Percentiles rank a stretch among this genome's conserved stretches.
Conservation (phyloP, 92 coral and sea anemone species). For the Plumapathes pennacea region DNA sequence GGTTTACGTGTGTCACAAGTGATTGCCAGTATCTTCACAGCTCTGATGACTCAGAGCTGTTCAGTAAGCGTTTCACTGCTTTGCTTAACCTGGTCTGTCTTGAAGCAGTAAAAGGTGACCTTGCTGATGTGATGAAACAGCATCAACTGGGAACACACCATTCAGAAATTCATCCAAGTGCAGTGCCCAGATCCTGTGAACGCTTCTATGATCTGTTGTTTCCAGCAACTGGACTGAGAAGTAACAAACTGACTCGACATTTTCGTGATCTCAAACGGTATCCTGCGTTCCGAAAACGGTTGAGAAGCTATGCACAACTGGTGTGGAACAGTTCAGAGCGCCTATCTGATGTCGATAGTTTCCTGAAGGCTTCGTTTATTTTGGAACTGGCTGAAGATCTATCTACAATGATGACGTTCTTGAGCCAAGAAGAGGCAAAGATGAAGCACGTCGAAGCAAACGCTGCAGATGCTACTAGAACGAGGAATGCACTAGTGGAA, state of each 20-base stretch:
- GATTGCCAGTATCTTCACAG: conserved; percentile 26
- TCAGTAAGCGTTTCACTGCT: conserved; percentile 43
- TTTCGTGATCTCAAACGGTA: conserved; percentile 9
- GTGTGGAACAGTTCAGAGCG: conserved; percentile 47
- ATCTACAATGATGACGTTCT: conserved; percentile 11
- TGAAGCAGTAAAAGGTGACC: conserved; percentile 42
- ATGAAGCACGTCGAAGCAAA: conserved; percentile 19
- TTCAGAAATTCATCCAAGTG: not conserved
- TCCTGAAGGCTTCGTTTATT: conserved; percentile 59
- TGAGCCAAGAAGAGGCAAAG: conserved; percentile 59
- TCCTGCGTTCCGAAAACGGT: conserved; percentile 37
- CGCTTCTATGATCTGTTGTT: conserved; percentile 35
- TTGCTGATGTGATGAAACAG: conserved; percentile 9
- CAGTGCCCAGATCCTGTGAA: conserved; percentile 15
- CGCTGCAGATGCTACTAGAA: not conserved
- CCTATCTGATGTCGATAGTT: conserved; percentile 49
- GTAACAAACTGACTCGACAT: conserved; percentile 4
- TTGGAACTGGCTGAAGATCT: conserved; percentile 56
- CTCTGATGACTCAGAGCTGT: conserved; percentile 19
- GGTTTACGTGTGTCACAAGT: conserved; percentile 10
- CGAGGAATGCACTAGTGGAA: not conserved
- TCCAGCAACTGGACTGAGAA: conserved; percentile 33
- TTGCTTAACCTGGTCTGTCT: conserved; percentile 47
- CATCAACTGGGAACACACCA: not conserved
- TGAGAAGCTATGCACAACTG: conserved; percentile 34